Percentiles rank a stretch among this genome's conserved stretches.
These are phyloP conservation scores for Blastobasis adustella DNA, from an alignment of 2,888 invertebrate species.

Conservation along the genomic window DNA sequence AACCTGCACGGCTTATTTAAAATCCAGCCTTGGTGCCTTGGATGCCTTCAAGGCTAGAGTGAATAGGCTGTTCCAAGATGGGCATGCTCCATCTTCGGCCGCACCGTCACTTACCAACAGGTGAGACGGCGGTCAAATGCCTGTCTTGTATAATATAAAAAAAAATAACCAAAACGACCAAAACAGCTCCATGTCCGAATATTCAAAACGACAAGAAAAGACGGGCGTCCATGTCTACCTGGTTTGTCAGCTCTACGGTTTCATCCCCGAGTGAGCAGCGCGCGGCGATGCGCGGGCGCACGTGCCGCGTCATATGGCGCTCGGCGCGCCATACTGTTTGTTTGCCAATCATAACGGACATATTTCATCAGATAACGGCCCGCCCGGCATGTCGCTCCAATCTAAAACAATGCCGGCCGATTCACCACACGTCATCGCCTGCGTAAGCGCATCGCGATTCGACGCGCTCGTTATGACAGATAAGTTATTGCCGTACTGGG, in stretches of 20 bases:
- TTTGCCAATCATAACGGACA: conserved; percentile 76
- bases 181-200: too few relatives aligned
- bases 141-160: too few relatives aligned
- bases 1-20: too few relatives aligned
- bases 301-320: conserved; percentile 72
- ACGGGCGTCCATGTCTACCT: too few relatives aligned
- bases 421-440: conserved; percentile 4
- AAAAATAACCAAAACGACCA: too few relatives aligned
- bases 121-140: too few relatives aligned
- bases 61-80: too few relatives aligned
- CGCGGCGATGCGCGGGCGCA: conserved; percentile 62
- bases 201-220: too few relatives aligned
- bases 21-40: too few relatives aligned
- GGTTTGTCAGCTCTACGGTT: conserved; percentile 32
- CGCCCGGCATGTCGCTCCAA: conserved; percentile 57
- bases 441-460: conserved; percentile 1
- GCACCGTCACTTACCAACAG: too few relatives aligned
- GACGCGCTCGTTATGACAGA: conserved; percentile 1
- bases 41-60: too few relatives aligned
- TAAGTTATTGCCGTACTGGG: not conserved
- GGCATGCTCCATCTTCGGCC: too few relatives aligned
- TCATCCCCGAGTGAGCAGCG: conserved; percentile 68
- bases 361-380: conserved; percentile 74
- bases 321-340: conserved; percentile 69
- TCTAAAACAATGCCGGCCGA: conserved; percentile 52